These are phyloP conservation scores for Stictonetta naevosa DNA, from an alignment of 2,113 vertebrate genomes.

Conservation along the genomic window DNA sequence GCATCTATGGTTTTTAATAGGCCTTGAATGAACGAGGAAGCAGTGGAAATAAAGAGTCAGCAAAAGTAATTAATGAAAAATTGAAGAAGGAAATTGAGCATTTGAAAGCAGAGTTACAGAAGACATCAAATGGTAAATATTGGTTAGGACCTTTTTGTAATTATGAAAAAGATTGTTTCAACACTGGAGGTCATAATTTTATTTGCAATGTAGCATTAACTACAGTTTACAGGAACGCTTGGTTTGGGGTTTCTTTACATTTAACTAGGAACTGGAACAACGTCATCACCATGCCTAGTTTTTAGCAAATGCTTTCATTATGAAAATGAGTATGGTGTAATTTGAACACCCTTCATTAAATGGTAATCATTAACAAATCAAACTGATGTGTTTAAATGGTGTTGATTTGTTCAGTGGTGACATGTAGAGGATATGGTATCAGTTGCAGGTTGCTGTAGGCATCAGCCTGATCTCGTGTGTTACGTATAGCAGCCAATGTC, in stretches of 20 bases:
- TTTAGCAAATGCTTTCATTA: slow-evolving; percentile 52
- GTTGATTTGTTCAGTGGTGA: neutral
- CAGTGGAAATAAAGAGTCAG: slow-evolving; percentile 54
- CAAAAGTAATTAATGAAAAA: slow-evolving; percentile 72
- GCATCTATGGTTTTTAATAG: slow-evolving; percentile 71
- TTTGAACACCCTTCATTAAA: neutral
- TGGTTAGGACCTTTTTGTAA: neutral
- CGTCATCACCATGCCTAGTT: neutral
- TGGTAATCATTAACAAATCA: neutral
- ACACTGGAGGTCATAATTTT: neutral
- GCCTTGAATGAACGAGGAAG: slow-evolving; percentile 71
- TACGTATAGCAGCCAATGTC: neutral
- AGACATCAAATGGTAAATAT: slow-evolving; percentile 80
- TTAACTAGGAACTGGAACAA: neutral
- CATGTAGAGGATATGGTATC: neutral
- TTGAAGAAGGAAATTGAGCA: slow-evolving; percentile 80
- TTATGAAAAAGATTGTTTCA: neutral
- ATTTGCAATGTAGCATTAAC: neutral
- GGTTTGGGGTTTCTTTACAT: neutral
- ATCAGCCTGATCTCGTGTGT: neutral
- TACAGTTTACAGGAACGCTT: neutral
- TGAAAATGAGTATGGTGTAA: slow-evolving; percentile 23
- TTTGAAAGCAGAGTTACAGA: slow-evolving; percentile 83
- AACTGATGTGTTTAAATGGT: neutral
- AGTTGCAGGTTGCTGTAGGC: neutral